Evolutionary conservation across 2,797 vertebrate genomes (phyloP).

Genomic region (Phylloscopus collybita): DNA sequence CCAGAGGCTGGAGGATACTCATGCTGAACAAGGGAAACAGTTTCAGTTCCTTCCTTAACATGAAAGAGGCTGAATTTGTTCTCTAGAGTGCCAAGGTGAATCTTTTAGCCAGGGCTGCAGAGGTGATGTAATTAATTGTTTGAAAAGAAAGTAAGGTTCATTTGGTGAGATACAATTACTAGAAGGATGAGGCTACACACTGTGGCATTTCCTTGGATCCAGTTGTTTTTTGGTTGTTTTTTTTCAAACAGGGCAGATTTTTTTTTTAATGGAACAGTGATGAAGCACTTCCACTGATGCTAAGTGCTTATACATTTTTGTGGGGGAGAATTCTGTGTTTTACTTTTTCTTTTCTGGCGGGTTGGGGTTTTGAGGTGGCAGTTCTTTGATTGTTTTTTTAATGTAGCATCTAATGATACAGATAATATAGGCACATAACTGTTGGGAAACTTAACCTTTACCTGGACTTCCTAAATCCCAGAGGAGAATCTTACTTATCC

Average conservation of each 20-base stretch:
- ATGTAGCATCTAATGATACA: background rate
- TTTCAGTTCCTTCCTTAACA: background rate
- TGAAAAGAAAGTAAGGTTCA: background rate
- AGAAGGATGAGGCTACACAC: background rate
- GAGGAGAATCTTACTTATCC: background rate
- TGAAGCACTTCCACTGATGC: background rate
- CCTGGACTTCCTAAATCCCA: background rate
- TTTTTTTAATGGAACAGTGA: background rate
- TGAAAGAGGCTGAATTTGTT: background rate
- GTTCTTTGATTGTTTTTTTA: background rate
- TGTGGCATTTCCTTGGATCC: background rate
- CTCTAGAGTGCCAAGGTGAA: background rate
- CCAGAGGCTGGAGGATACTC: background rate
- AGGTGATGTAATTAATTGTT: background rate
- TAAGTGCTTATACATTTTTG: background rate
- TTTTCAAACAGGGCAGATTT: background rate
- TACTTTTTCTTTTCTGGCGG: background rate
- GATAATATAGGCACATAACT: background rate
- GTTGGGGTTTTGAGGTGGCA: accelerated
- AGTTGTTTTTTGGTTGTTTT: background rate
- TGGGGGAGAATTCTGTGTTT: background rate
- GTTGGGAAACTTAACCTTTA: background rate
- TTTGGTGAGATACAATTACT: background rate
- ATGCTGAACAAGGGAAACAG: background rate
- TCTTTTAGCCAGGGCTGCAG: background rate